A percentile compares a stretch with the other conserved stretches of the same genome.
These are phyloP conservation scores for Eucera pruinosa DNA, from an alignment of 2,888 invertebrate species.

Conservation along the genomic window DNA sequence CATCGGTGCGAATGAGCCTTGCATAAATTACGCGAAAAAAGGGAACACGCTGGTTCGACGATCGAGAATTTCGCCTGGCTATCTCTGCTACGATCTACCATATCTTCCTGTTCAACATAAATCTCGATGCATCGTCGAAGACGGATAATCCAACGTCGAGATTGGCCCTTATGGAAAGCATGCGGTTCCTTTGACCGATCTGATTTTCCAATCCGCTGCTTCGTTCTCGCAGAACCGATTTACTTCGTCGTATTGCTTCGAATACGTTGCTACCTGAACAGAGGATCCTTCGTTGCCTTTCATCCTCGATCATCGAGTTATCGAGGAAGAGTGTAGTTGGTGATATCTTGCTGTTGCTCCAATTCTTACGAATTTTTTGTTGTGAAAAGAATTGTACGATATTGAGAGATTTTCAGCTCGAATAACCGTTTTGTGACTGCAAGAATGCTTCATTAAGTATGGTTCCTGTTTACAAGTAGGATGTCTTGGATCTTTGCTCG, in stretches of 20 bases:
- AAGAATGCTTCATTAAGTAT: neutral
- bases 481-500: neutral
- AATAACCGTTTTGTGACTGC: neutral
- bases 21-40: conserved; percentile 55
- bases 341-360: too few relatives aligned
- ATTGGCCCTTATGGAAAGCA: neutral
- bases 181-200: conserved; percentile 23
- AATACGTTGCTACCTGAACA: neutral
- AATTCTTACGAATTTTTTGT: too few relatives aligned
- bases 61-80: conserved; percentile 10
- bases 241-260: neutral
- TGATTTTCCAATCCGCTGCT: conserved; percentile 33
- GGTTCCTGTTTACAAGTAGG: neutral
- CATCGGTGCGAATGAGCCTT: conserved; percentile 55
- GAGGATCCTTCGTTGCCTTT: neutral
- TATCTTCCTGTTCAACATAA: neutral
- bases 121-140: conserved; percentile 26
- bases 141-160: conserved; percentile 14
- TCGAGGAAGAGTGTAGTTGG: too few relatives aligned
- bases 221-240: conserved; percentile 3
- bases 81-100: conserved; percentile 32
- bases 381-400: too few relatives aligned
- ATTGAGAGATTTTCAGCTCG: neutral
- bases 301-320: too few relatives aligned
- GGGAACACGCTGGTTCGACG: conserved; percentile 8